Conservation (phyloP, 2,113 vertebrate species). For the Phrynosoma blainvillii region DNA sequence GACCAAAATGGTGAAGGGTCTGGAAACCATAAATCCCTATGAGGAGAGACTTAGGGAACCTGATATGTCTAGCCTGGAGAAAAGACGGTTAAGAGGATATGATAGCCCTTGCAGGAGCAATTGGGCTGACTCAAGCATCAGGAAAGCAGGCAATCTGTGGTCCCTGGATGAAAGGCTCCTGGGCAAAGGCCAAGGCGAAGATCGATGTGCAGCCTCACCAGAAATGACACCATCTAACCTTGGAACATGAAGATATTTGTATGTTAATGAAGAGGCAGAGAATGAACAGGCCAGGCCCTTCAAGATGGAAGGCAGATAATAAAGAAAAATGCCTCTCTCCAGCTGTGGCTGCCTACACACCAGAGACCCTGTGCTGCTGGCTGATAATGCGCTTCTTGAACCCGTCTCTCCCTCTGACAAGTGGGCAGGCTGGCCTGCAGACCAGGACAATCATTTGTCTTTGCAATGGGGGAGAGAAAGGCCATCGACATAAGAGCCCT, state of each 20-base stretch:
- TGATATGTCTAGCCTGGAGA: no score
- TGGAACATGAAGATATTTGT: conserved; percentile 63
- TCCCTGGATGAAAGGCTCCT: conserved; percentile 5
- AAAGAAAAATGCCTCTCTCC: conserved; percentile 58
- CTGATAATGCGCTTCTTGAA: conserved; percentile 23
- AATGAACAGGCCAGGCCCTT: not conserved
- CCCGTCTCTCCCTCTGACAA: conserved; percentile 45
- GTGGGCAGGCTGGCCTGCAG: not conserved
- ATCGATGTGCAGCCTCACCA: conserved; percentile 58
- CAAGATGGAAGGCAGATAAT: conserved; percentile 59
- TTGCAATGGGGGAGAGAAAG: no score
- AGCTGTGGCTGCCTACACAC: conserved; percentile 43
- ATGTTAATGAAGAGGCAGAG: conserved; percentile 60
- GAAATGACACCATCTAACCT: conserved; percentile 66
- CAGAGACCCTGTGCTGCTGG: not conserved
- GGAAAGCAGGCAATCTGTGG: not conserved
- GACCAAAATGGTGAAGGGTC: no score
- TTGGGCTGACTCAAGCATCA: conserved; percentile 50
- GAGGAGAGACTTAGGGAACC: no score
- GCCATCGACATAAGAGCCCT: no score
- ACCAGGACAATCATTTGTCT: conserved; percentile 33
- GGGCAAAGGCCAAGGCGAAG: conserved; percentile 14
- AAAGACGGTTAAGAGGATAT: no score
- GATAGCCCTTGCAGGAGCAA: not conserved
- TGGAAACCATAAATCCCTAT: no score